These are phyloP conservation scores for Sebastes flavidus DNA, from an alignment of 2,797 vertebrate genomes.

Conservation along the genomic window DNA sequence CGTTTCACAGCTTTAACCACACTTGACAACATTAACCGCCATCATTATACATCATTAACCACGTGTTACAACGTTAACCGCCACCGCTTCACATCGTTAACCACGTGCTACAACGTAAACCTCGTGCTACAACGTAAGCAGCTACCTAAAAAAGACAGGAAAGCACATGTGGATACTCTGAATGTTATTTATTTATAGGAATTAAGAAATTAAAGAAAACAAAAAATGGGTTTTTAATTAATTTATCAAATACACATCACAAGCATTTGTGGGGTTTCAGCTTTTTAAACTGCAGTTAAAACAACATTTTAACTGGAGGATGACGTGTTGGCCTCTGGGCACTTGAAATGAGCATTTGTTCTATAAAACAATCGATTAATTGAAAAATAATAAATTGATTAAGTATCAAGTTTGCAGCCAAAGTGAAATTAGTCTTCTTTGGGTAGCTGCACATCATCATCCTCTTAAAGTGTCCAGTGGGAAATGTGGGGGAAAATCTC, in stretches of 20 bases:
- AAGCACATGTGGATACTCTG: not conserved
- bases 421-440: not conserved
- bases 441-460: not conserved
- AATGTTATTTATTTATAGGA: constrained; percentile 38
- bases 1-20: no score
- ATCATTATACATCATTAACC: no score
- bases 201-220: constrained; percentile 10
- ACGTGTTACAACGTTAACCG: no score
- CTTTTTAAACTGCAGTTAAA: not conserved
- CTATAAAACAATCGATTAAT: not conserved
- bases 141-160: not conserved
- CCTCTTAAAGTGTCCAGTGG: constrained; percentile 23
- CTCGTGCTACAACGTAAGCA: not conserved
- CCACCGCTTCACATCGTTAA: no score
- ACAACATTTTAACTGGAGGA: not conserved
- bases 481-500: not conserved
- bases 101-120: no score
- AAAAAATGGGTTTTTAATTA: not conserved
- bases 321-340: not conserved
- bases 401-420: not conserved
- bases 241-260: not conserved
- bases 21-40: no score
- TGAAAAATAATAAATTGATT: not conserved
- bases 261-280: not conserved
- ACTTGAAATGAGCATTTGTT: not conserved